Evolutionary conservation across 2,888 invertebrate species (phyloP).

Genomic region (Agelastica alni): DNA sequence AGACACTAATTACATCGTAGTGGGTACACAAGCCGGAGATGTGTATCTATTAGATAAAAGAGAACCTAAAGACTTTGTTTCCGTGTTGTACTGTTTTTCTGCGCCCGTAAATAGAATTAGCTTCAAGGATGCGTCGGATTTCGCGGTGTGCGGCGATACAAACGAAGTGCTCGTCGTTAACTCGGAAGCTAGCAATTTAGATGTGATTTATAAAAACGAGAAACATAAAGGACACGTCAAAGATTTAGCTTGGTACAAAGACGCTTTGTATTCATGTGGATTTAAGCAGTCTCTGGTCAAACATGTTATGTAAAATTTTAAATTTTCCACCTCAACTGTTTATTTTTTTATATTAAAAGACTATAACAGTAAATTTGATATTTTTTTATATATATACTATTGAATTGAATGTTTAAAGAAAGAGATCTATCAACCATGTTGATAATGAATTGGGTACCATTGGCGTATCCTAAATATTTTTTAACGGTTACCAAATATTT

Average conservation of each 20-base stretch:
- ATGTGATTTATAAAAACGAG: constrained; percentile 54
- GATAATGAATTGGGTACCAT: too few relatives aligned
- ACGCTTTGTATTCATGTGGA: constrained; percentile 61
- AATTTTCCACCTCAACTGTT: too few relatives aligned
- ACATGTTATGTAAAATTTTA: constrained; percentile 43
- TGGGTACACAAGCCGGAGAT: constrained; percentile 61
- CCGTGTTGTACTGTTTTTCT: constrained; percentile 49
- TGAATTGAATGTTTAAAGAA: too few relatives aligned
- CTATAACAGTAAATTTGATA: too few relatives aligned
- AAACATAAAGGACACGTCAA: constrained; percentile 62
- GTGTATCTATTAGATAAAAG: constrained; percentile 60
- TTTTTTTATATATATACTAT: too few relatives aligned
- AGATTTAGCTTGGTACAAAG: constrained; percentile 61
- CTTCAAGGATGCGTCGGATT: constrained; percentile 53
- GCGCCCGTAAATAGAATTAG: constrained; percentile 53
- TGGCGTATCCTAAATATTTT: too few relatives aligned
- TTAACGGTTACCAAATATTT: too few relatives aligned
- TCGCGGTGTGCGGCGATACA: constrained; percentile 60
- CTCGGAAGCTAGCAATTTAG: constrained; percentile 47
- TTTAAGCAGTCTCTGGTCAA: constrained; percentile 61
- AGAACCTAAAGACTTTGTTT: constrained; percentile 51
- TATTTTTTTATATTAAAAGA: too few relatives aligned
- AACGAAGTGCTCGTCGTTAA: constrained; percentile 57
- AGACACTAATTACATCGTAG: constrained; percentile 55
- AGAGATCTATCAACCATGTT: too few relatives aligned